Conservation (phyloP, 2,888 invertebrate species). For the Hyppa rectilinea region DNA sequence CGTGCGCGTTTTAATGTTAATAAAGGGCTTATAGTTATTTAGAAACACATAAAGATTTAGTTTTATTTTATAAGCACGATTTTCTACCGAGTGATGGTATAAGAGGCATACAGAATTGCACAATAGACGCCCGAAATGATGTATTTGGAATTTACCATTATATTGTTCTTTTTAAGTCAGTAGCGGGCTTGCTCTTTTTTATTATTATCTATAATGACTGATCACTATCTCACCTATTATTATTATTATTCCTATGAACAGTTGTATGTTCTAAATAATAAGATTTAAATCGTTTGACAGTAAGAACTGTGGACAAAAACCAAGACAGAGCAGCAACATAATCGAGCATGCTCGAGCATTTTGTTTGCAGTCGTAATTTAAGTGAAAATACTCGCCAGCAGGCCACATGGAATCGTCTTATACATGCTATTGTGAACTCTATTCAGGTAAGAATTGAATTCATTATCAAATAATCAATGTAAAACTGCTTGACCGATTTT, state of each 20-base stretch:
- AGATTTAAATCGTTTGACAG: too few relatives aligned
- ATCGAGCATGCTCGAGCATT: too few relatives aligned
- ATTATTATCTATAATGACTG: too few relatives aligned
- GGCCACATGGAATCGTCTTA: neutral
- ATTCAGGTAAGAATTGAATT: neutral
- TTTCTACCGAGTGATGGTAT: constrained; percentile 20
- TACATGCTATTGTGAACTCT: neutral
- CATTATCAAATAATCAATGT: neutral
- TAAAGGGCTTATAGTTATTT: constrained; percentile 43
- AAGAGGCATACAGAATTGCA: constrained; percentile 11
- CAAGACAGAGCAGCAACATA: neutral
- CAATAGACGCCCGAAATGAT: constrained; percentile 3
- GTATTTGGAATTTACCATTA: constrained; percentile 10
- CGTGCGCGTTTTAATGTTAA: constrained; percentile 36
- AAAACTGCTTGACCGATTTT: neutral
- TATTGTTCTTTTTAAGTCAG: neutral
- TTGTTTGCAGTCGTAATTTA: neutral
- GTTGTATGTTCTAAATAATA: too few relatives aligned
- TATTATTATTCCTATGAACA: too few relatives aligned
- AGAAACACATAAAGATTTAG: constrained; percentile 36
- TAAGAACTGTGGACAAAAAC: too few relatives aligned
- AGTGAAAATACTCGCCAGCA: neutral
- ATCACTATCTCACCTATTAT: too few relatives aligned
- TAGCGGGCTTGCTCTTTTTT: too few relatives aligned
- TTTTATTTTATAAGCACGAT: constrained; percentile 56